Conservation (phyloP, 2,113 vertebrate genomes). For the Cyanocitta stelleri region DNA sequence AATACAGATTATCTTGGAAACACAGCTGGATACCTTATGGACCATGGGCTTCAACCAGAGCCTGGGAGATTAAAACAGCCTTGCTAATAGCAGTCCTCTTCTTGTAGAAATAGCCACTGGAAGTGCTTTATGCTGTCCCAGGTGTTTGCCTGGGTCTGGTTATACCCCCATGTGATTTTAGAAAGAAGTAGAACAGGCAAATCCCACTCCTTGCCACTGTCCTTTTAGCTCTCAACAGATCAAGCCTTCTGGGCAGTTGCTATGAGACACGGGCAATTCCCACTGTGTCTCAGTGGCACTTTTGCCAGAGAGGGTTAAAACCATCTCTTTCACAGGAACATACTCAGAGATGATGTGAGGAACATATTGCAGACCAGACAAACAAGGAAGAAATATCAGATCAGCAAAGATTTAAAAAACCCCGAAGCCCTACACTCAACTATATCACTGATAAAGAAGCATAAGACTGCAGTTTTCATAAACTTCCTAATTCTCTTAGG, state of each 20-base stretch:
- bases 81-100: neutral
- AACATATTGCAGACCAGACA: neutral
- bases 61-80: neutral
- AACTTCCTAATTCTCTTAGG: neutral
- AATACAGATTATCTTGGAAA: neutral
- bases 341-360: neutral
- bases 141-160: neutral
- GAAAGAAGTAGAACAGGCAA: neutral
- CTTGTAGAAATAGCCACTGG: neutral
- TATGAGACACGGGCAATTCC: neutral
- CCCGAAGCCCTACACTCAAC: neutral
- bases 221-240: neutral
- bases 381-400: neutral
- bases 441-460: neutral
- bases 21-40: neutral
- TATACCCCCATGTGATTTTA: neutral
- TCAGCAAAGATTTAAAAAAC: neutral
- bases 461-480: neutral
- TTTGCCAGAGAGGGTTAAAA: neutral
- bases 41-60: neutral
- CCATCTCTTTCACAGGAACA: neutral
- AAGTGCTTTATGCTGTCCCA: neutral
- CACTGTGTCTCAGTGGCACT: neutral
- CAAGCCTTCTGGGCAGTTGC: neutral
- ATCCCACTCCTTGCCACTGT: neutral